Percentiles rank a stretch among this genome's conserved stretches.
Conservation (phyloP, 2,888 invertebrate species). For the Drosophila melanosoma region DNA sequence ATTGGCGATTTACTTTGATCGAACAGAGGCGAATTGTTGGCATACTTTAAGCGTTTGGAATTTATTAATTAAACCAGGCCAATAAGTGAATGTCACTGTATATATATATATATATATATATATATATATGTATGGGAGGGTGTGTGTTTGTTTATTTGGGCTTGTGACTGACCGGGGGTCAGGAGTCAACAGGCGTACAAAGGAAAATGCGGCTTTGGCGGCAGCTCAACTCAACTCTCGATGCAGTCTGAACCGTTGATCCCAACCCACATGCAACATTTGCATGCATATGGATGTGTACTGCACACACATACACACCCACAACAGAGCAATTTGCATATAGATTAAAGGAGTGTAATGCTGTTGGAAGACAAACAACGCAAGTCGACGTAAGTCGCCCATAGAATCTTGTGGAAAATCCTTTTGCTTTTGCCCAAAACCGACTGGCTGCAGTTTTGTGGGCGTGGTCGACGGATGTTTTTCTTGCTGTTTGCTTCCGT, state of each 20-base stretch:
- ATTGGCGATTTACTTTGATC: neutral
- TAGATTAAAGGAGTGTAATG: conserved; percentile 58
- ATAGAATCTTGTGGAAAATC: conserved; percentile 44
- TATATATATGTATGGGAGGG: neutral
- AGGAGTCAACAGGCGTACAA: conserved; percentile 23
- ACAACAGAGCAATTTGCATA: conserved; percentile 56
- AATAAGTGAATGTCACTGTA: neutral
- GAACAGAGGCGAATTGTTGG: neutral
- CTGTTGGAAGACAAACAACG: conserved; percentile 54
- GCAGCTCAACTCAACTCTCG: conserved; percentile 31
- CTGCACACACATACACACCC: conserved; percentile 6
- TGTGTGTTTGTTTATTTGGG: conserved; percentile 3
- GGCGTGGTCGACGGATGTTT: conserved; percentile 36
- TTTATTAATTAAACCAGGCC: conserved; percentile 1
- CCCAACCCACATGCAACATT: conserved; percentile 14
- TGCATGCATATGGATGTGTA: conserved; percentile 19
- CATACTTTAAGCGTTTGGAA: conserved; percentile 13
- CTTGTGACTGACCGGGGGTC: conserved; percentile 19
- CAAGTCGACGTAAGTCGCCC: conserved; percentile 34
- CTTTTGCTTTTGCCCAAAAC: neutral
- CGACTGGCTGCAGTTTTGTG: conserved; percentile 19
- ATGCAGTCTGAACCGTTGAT: conserved; percentile 24
- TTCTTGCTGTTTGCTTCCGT: conserved; percentile 31
- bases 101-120: neutral
- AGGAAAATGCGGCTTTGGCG: conserved; percentile 47